phyloP scores from a whole-genome alignment of 2,113 vertebrate genomes.

The Colaptes auratus region DNA sequence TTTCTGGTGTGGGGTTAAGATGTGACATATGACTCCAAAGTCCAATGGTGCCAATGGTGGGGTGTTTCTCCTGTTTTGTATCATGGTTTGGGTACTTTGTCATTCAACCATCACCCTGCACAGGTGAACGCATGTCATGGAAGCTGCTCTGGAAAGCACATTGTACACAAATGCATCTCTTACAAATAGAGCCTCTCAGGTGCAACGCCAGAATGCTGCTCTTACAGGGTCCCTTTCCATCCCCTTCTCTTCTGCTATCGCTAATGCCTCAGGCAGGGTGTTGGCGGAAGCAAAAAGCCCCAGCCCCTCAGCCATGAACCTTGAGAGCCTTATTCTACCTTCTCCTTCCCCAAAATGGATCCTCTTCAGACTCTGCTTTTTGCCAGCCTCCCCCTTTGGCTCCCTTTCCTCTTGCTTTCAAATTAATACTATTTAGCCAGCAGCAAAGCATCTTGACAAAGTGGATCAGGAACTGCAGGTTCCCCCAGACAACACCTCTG shows the following conservation, averaged over 20 bases:
- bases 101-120: accelerated
- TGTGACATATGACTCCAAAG: accelerated
- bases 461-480: slow-evolving; percentile 26
- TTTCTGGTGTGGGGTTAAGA: not conserved
- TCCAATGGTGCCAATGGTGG: no score
- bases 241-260: not conserved
- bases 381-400: not conserved
- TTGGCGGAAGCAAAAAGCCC: accelerated
- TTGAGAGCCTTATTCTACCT: not conserved
- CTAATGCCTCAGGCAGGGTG: accelerated
- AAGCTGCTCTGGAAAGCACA: not conserved
- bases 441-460: slow-evolving; percentile 51
- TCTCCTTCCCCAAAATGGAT: not conserved
- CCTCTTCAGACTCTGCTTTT: not conserved
- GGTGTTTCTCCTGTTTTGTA: not conserved
- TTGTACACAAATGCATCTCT: accelerated
- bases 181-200: not conserved
- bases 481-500: not conserved
- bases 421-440: slow-evolving; percentile 46
- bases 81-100: accelerated
- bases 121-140: accelerated
- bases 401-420: not conserved
- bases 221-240: not conserved
- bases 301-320: not conserved
- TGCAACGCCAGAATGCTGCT: accelerated